phyloP scores from a whole-genome alignment of 2,888 invertebrate genomes.

The Embidobia sp. region DNA sequence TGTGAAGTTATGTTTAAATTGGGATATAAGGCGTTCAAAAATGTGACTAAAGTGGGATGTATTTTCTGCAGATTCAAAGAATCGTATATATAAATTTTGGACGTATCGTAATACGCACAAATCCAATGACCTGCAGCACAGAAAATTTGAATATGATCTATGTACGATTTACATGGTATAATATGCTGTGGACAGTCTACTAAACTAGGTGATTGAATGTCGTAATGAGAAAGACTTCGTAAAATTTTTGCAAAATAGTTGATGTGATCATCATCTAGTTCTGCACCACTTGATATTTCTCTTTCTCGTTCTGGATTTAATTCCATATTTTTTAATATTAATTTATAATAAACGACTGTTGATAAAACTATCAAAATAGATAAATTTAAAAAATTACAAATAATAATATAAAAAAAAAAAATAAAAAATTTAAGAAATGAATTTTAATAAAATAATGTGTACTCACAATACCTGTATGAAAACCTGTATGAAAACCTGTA shows the following conservation, averaged over 20 bases:
- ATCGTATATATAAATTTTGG: not conserved
- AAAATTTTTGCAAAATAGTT: not conserved
- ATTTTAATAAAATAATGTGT: no score
- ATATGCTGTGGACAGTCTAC: not conserved
- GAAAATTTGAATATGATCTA: conserved; percentile 4
- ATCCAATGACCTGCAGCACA: conserved; percentile 9
- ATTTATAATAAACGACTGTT: no score
- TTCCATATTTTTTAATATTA: no score
- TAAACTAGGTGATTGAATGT: conserved; percentile 3
- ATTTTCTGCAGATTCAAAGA: not conserved
- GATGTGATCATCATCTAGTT: conserved; percentile 2
- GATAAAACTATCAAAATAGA: no score
- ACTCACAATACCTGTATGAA: no score
- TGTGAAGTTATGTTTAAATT: not conserved
- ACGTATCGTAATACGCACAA: conserved; percentile 5
- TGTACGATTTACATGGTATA: not conserved
- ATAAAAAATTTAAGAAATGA: no score
- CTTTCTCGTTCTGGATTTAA: no score
- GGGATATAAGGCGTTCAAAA: conserved; percentile 8
- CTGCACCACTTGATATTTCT: not conserved
- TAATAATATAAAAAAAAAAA: no score
- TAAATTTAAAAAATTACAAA: no score
- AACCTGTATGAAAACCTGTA: no score
- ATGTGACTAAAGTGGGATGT: not conserved
- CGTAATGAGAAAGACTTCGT: conserved; percentile 3